These are phyloP conservation scores for Volucella inflata DNA, from an alignment of 2,888 invertebrate species.

Conservation along the genomic window DNA sequence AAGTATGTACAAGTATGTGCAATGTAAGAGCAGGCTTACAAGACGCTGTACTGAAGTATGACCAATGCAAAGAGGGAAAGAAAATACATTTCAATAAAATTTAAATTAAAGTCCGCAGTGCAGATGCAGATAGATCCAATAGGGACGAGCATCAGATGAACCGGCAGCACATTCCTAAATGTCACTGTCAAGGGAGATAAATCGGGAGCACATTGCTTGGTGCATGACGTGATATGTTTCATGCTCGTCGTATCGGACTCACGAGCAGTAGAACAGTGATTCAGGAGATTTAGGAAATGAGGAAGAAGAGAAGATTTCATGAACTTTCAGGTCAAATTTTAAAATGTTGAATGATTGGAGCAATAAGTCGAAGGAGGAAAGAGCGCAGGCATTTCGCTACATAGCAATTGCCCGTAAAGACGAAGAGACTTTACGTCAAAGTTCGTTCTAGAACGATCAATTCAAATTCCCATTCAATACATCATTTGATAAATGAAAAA, in stretches of 20 bases:
- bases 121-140: constrained; percentile 46
- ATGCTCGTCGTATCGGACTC: not conserved
- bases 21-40: constrained; percentile 29
- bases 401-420: too few species aligned
- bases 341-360: too few species aligned
- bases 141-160: constrained; percentile 19
- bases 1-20: constrained; percentile 14
- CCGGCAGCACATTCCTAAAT: constrained; percentile 45
- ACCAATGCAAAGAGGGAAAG: constrained; percentile 39
- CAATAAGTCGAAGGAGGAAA: too few species aligned
- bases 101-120: constrained; percentile 65
- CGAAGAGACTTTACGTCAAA: too few species aligned
- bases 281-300: too few species aligned
- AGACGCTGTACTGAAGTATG: not conserved
- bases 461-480: too few species aligned
- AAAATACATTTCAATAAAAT: constrained; percentile 35
- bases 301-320: too few species aligned
- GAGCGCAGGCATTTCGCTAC: too few species aligned
- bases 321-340: too few species aligned
- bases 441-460: too few species aligned
- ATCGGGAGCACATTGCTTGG: constrained; percentile 58
- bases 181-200: constrained; percentile 72
- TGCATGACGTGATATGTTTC: constrained; percentile 39
- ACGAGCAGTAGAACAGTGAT: too few species aligned
- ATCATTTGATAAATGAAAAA: too few species aligned